These are phyloP conservation scores for Aphodius sticticus DNA, from an alignment of 2,888 invertebrate genomes.

Conservation along the genomic window DNA sequence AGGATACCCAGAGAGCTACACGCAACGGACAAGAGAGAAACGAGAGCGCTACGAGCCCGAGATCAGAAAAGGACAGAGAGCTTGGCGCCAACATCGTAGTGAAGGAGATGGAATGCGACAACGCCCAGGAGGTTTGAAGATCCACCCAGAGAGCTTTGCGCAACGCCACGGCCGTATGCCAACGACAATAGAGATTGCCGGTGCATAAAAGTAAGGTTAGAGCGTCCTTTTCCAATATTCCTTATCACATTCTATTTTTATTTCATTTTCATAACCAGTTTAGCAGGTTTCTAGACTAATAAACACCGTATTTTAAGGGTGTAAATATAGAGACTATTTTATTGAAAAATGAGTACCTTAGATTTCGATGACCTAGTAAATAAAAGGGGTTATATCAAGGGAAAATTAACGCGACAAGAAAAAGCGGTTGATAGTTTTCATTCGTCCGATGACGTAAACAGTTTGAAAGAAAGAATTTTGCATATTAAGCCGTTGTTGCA, in stretches of 20 bases:
- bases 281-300: neutral
- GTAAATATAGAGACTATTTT: neutral
- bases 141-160: neutral
- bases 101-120: neutral
- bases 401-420: neutral
- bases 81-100: neutral
- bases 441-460: neutral
- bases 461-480: neutral
- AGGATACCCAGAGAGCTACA: neutral
- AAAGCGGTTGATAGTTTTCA: neutral
- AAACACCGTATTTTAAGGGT: neutral
- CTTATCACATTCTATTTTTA: neutral
- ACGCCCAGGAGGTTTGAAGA: neutral
- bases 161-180: too few species aligned
- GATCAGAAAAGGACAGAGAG: neutral
- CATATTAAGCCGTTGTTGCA: neutral
- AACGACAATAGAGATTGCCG: too few species aligned
- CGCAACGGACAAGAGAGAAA: neutral
- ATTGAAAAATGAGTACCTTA: neutral
- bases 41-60: too few species aligned
- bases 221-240: neutral
- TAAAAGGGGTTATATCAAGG: conserved; percentile 15
- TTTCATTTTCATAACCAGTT: neutral
- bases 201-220: neutral
- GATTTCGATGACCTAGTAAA: neutral